Evolutionary conservation across 2,113 vertebrate genomes (phyloP).

Genomic region (Pelmatolapia mariae): DNA sequence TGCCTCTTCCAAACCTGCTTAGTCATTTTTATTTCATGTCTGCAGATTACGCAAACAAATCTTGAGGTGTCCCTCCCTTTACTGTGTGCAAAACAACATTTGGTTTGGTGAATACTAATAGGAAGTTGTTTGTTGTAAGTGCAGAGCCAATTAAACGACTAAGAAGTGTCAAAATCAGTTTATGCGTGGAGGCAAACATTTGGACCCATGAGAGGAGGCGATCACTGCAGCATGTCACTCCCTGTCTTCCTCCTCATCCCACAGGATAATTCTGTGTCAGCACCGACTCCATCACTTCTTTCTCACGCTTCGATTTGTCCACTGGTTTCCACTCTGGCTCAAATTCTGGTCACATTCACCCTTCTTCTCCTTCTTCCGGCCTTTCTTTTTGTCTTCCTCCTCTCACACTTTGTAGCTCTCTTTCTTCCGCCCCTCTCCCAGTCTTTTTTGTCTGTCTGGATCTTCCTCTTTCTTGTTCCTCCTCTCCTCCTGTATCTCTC

Average conservation of each 20-base stretch:
- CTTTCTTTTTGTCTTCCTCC: not conserved
- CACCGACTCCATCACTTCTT: not conserved
- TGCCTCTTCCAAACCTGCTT: not conserved
- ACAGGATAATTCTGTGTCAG: not conserved
- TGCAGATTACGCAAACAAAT: not conserved
- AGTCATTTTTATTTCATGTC: not conserved
- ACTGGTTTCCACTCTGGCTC: not conserved
- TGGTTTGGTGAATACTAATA: not conserved
- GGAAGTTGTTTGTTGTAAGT: not conserved
- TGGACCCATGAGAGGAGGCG: not conserved
- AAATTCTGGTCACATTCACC: not conserved
- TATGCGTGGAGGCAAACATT: not conserved
- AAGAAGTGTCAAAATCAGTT: slow-evolving; percentile 26
- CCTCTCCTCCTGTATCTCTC: not conserved
- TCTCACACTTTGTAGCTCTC: not conserved
- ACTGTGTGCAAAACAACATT: not conserved
- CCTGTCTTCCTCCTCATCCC: slow-evolving; percentile 28
- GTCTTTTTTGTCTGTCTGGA: not conserved
- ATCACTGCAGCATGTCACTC: slow-evolving; percentile 22
- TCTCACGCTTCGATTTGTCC: not conserved
- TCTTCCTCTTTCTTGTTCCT: not conserved
- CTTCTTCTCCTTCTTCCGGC: not conserved
- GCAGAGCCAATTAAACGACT: slow-evolving; percentile 25
- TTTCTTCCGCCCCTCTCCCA: not conserved
- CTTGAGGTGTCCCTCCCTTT: not conserved